A percentile compares a stretch with the other conserved stretches of the same genome.
Evolutionary conservation across 2,888 invertebrate species (phyloP).

Genomic region (Andrena fulva): DNA sequence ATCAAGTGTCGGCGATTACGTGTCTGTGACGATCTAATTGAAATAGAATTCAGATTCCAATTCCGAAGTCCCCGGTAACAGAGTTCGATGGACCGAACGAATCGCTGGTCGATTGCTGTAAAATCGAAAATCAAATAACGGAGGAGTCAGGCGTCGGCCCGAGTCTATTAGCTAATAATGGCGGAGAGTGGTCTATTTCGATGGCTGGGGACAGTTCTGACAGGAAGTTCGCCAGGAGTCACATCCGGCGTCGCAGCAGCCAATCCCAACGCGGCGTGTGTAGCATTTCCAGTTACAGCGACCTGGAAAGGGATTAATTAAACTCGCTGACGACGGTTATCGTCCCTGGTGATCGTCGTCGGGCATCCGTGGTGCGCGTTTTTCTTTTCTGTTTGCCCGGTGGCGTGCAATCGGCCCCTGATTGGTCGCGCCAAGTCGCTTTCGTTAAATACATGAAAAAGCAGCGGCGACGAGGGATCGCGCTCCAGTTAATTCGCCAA

Average conservation of each 20-base stretch:
- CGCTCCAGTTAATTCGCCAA: conserved; percentile 1
- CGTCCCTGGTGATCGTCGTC: conserved; percentile 17
- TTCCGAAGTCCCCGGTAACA: not conserved
- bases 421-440: conserved; percentile 16
- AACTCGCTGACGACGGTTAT: conserved; percentile 65
- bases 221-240: conserved; percentile 75
- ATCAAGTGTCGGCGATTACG: not conserved
- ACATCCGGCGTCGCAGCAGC: conserved; percentile 71
- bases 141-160: conserved; percentile 13
- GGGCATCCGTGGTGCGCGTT: not conserved
- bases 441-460: not conserved
- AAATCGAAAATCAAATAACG: conserved; percentile 33
- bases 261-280: conserved; percentile 68
- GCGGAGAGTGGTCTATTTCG: conserved; percentile 44
- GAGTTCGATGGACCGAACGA: conserved; percentile 5
- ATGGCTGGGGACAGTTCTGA: conserved; percentile 39
- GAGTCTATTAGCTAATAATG: conserved; percentile 56
- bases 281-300: conserved; percentile 62
- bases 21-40: too few species aligned
- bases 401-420: conserved; percentile 6
- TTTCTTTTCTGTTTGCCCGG: not conserved
- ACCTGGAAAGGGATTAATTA: conserved; percentile 63
- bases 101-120: not conserved
- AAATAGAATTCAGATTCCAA: not conserved
- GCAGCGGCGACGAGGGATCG: not conserved